These are phyloP conservation scores for Bombus pyrosoma DNA, from an alignment of 1,140 invertebrate genomes.

Conservation along the genomic window DNA sequence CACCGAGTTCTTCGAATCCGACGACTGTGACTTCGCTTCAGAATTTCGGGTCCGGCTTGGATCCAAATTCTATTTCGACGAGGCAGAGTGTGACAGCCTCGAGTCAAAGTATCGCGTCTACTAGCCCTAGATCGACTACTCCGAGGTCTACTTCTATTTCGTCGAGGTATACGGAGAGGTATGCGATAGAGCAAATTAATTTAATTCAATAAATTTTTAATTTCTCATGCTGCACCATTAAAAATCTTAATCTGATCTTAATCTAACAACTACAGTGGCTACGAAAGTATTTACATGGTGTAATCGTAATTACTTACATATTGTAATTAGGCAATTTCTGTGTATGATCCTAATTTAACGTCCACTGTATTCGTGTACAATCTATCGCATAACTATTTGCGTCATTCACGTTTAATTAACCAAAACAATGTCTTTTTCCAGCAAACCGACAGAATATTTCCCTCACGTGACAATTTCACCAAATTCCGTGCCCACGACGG, in stretches of 20 bases:
- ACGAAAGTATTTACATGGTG: too few species aligned
- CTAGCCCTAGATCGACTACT: constrained; percentile 73
- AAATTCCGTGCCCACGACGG: constrained; percentile 75
- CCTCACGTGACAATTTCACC: constrained; percentile 76
- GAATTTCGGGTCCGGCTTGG: constrained; percentile 44
- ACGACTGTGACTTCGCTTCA: constrained; percentile 32
- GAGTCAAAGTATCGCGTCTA: constrained; percentile 25
- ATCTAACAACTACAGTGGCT: too few species aligned
- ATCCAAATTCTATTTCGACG: constrained; percentile 34
- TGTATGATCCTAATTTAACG: too few species aligned
- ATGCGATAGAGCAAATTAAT: background rate
- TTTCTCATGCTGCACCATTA: too few species aligned
- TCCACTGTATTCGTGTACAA: too few species aligned
- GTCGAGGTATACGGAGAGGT: constrained; percentile 62
- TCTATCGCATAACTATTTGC: too few species aligned
- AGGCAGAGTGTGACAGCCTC: constrained; percentile 1
- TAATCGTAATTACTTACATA: too few species aligned
- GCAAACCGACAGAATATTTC: constrained; percentile 59
- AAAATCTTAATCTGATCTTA: too few species aligned
- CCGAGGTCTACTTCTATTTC: constrained; percentile 52
- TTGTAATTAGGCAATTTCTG: too few species aligned
- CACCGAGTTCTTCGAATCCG: constrained; percentile 83
- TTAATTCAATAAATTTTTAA: background rate
- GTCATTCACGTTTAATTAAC: background rate
- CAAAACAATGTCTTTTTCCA: constrained; percentile 11